phyloP scores from a whole-genome alignment of 2,888 invertebrate genomes.

The Amphipyra tragopoginis region DNA sequence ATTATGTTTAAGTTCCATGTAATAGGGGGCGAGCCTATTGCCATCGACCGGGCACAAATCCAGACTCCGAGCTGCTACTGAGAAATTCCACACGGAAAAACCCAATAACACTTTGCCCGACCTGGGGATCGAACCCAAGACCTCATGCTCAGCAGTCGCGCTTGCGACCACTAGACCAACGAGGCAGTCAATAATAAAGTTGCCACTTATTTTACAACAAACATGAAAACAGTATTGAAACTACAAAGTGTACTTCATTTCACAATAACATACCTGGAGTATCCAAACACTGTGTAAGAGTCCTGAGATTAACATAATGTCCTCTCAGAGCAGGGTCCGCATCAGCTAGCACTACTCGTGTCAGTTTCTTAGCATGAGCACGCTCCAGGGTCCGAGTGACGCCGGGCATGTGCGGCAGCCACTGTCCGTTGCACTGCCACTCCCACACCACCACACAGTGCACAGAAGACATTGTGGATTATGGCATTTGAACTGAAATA shows the following conservation, averaged over 20 bases:
- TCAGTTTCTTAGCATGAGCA: conserved; percentile 95
- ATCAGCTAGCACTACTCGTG: conserved; percentile 95
- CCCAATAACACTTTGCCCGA: too few species aligned
- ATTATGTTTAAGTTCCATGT: too few species aligned
- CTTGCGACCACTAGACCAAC: too few species aligned
- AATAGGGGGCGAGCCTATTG: too few species aligned
- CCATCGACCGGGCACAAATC: too few species aligned
- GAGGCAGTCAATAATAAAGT: too few species aligned
- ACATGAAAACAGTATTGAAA: too few species aligned
- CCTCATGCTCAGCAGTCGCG: too few species aligned
- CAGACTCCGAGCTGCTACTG: too few species aligned
- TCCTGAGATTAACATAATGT: conserved; percentile 94
- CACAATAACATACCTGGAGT: conserved; percentile 73
- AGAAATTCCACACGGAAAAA: too few species aligned
- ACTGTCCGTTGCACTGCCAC: conserved; percentile 92
- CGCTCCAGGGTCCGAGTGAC: conserved; percentile 96
- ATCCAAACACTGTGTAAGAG: conserved; percentile 93
- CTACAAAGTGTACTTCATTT: neutral
- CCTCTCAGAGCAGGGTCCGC: conserved; percentile 95
- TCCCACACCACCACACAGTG: conserved; percentile 96
- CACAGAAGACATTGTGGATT: conserved; percentile 86
- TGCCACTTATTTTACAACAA: too few species aligned
- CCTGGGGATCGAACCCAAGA: too few species aligned
- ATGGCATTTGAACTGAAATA: conserved; percentile 48
- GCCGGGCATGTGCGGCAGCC: conserved; percentile 96